Evolutionary conservation across 2,797 vertebrate genomes (phyloP).

Genomic region (Sibirionetta formosa): DNA sequence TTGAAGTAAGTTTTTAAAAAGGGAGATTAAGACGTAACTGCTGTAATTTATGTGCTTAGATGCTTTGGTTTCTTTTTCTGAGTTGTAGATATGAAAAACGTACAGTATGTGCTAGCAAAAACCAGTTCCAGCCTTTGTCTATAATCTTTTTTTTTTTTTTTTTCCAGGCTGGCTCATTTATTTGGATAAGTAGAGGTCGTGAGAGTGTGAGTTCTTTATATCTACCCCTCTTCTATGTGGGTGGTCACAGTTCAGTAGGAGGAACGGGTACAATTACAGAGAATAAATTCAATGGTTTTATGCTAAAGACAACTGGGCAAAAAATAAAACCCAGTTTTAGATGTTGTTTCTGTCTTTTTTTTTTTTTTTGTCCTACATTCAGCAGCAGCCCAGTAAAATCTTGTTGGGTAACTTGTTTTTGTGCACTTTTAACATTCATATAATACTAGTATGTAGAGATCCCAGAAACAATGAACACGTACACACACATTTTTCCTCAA

Average conservation of each 20-base stretch:
- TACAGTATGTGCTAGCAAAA: background rate
- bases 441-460: fast-evolving
- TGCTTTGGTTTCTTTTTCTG: background rate
- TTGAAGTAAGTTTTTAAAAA: background rate
- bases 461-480: background rate
- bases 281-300: background rate
- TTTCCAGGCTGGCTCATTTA: background rate
- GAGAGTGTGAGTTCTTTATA: background rate
- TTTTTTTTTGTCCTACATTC: background rate
- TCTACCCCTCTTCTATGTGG: background rate
- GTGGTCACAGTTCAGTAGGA: background rate
- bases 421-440: background rate
- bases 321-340: background rate
- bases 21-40: background rate
- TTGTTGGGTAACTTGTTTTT: background rate
- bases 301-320: background rate
- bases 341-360: background rate
- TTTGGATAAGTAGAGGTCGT: background rate
- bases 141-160: background rate
- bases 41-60: background rate
- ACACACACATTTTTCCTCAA: background rate
- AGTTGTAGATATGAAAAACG: background rate
- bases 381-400: background rate
- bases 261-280: background rate
- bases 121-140: background rate